Conservation (phyloP, 2,113 vertebrate genomes). For the Setophaga coronata region DNA sequence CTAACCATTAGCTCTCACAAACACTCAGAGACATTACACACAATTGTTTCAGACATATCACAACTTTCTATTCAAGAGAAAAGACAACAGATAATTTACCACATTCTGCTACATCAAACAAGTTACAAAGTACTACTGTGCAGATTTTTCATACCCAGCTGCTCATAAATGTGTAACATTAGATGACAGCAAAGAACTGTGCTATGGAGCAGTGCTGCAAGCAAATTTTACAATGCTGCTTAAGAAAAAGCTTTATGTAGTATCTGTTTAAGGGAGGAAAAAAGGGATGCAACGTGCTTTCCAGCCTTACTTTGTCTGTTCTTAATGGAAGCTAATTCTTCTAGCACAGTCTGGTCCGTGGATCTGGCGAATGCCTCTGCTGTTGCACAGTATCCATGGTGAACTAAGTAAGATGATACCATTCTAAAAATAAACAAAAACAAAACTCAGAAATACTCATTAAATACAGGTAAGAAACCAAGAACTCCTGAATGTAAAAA, state of each 20-base stretch:
- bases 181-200: not conserved
- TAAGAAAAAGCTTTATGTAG: not conserved
- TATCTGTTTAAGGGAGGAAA: not conserved
- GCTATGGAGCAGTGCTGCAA: not conserved
- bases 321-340: constrained; percentile 98
- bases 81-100: not conserved
- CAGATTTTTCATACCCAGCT: not conserved
- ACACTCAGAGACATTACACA: not conserved
- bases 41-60: not conserved
- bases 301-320: constrained; percentile 94
- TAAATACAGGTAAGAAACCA: constrained; percentile 20
- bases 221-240: not conserved
- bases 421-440: constrained; percentile 82
- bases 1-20: not conserved
- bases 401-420: constrained; percentile 98
- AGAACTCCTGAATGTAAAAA: not conserved
- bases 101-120: not conserved
- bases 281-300: constrained; percentile 12
- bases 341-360: constrained; percentile 96
- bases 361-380: constrained; percentile 98
- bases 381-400: constrained; percentile 98
- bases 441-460: constrained; percentile 26
- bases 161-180: not conserved
- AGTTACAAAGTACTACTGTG: not conserved
- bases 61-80: not conserved